Evolutionary conservation across 2,888 invertebrate genomes (phyloP), one percentile per base, ranked within the genome.

Genomic region (Apocheima hispidaria): DNA sequence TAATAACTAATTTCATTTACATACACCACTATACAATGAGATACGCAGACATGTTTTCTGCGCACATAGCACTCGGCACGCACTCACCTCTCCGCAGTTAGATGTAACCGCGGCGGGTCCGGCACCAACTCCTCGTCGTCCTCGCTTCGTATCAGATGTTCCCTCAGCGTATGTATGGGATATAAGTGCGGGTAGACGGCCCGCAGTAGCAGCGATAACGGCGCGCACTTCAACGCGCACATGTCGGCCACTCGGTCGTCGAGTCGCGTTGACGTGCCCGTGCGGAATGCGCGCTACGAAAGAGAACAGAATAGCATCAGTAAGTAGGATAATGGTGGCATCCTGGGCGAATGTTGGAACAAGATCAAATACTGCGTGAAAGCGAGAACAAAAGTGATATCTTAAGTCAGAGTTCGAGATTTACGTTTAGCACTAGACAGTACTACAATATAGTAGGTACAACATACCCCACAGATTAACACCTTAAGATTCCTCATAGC

Each of bases 191-290:
- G 99, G 93, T 99, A 98, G 69, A 99, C 94, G 69, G 93, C 94
- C 77, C 97, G 97, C 81, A 99, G 94, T 23, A 99, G 93, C 80
- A 95, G 94, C 63, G 93, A 86, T 52, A 98, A 92, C 7, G 99
- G 99, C 74, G 97, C 87, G 36, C 96, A 95, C 92, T 99, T 99
- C 94, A 99, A 96, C 84, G 96, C 95, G 86, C 98, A 97, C 98
- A 99, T 97, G 55, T 98, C 97, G 77, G 95, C 96, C 33, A 98
- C 96, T 56, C 99, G 95, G 87, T 99, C 98, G 93, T 99, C 99
- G 54, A 99, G 92, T 35, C 97, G 95, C 2, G 98, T 98, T 78
- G 96, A 96, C 12, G 96, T 95, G 63, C 98, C 98, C 58, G 96
- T 95, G 71, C 98, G 95, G 93, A 99, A 99, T 12, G 98, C 98